Base-by-base conservation (phyloP, 2,797 vertebrate species). In the Setipinna tenuifilis region DNA sequence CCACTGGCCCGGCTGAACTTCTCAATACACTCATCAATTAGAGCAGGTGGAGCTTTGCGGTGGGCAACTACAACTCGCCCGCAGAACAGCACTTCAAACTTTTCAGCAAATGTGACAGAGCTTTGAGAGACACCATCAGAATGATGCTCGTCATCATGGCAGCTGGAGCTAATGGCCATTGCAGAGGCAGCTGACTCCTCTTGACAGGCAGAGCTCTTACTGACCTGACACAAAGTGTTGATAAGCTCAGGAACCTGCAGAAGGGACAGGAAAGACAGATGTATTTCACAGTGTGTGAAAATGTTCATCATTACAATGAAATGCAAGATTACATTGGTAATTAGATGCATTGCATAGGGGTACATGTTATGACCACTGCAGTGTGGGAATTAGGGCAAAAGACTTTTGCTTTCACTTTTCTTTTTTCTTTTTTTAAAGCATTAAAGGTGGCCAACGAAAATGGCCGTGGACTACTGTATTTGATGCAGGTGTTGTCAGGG, bases 1-100 rank as follows among this genome's bases (percentile, higher is more conserved):
- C 81, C 46, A 48, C 82, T 89, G 23, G 86, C 91, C 58, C 84
- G 95, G 83, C 97, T 95, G n/a, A 99, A 99, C 92, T 98, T 98
- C 91, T 98, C 97, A 0, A 99, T 99, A 91, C 98, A 99, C 92
- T 99, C 98, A 19, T 99, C 98, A 16, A 99, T 99, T 46, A 99
- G 94, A 0, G 98, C 98, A 0, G 98, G 98, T 0, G 98, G 98
- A 1, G 98, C 98, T 78, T 98, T 99, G 92, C 98, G 98, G 91
- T 98, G 96, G 0, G 98, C 97, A 44, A 99, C 98, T 0, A 96
- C 97, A 87, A 97, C 97, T 0, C 98, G 95, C 28, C 98, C 98
- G 3, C 98, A 99, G 90, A 99, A 98, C 35, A 99, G 94, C 88
- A 99, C 98, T 91, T 99, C 98, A 31, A 99, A 99, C 92, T 97